phyloP scores from a whole-genome alignment of 2,888 invertebrate species.

The Hyles lineata region DNA sequence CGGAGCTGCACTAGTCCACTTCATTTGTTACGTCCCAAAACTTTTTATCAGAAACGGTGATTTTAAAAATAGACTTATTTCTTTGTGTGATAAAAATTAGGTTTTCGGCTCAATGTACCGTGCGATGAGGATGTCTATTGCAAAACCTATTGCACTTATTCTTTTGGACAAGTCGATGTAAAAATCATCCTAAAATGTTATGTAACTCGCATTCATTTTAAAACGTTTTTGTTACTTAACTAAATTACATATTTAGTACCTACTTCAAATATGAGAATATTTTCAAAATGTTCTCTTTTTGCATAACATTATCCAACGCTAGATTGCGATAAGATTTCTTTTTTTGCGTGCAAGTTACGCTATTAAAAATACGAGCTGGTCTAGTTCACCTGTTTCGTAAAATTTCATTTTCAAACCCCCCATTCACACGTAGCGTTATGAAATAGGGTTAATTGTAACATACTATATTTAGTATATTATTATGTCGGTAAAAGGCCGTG shows the following conservation, averaged over 20 bases:
- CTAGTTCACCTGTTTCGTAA: conserved; percentile 25
- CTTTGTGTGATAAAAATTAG: not conserved
- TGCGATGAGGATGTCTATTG: not conserved
- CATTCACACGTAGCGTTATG: conserved; percentile 30
- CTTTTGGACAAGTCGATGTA: not conserved
- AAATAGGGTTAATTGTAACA: conserved; percentile 32
- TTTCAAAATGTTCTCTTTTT: not conserved
- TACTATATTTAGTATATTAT: conserved; percentile 24
- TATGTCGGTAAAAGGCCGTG: conserved; percentile 33
- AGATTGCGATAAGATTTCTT: not conserved
- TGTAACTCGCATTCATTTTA: not conserved
- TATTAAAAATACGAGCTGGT: not conserved
- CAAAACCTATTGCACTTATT: not conserved
- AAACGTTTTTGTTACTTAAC: not conserved
- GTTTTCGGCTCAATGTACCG: not conserved
- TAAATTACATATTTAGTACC: no score
- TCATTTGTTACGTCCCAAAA: not conserved
- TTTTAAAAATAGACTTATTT: not conserved
- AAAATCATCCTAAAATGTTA: not conserved
- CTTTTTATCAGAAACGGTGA: conserved; percentile 4
- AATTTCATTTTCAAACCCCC: conserved; percentile 16
- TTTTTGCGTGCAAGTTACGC: not conserved
- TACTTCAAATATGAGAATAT: no score
- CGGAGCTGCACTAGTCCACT: conserved; percentile 9
- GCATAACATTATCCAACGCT: not conserved